Percentiles rank a stretch among this genome's conserved stretches.
Conservation (phyloP, 2,888 invertebrate species). For the Romanomermis culicivorax region DNA sequence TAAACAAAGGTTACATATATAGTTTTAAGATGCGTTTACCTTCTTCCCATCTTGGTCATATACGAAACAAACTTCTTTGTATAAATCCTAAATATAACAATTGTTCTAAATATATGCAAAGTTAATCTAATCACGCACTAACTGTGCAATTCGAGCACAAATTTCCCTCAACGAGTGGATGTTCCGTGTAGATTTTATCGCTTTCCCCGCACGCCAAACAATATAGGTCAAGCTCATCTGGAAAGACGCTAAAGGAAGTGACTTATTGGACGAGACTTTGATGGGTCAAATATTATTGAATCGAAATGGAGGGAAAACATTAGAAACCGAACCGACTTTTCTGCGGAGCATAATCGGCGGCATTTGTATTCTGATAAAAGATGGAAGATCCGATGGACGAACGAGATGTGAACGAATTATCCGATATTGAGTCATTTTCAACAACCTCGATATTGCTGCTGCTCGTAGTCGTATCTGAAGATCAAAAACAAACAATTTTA, state of each 20-base stretch:
- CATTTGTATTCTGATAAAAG: too few species aligned
- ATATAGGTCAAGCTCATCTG: too few species aligned
- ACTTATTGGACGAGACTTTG: neutral
- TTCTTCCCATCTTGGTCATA: conserved; percentile 3
- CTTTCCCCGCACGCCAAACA: neutral
- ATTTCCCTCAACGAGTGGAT: neutral
- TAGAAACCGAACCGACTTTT: too few species aligned
- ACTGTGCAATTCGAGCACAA: neutral
- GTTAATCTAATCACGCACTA: neutral
- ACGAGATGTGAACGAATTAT: too few species aligned
- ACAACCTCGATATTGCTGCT: too few species aligned
- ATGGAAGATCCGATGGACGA: too few species aligned
- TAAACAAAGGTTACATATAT: neutral
- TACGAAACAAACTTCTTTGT: conserved; percentile 3
- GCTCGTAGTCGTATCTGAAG: too few species aligned
- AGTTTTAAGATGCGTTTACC: neutral
- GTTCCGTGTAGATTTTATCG: neutral
- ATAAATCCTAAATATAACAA: neutral
- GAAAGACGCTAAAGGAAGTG: neutral
- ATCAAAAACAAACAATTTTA: too few species aligned
- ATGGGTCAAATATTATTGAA: too few species aligned
- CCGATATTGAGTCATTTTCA: too few species aligned
- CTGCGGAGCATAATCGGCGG: too few species aligned
- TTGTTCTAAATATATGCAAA: neutral
- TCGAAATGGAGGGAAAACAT: too few species aligned